Conservation (phyloP, 2,888 invertebrate species). For the Drosophila antonietae region DNA sequence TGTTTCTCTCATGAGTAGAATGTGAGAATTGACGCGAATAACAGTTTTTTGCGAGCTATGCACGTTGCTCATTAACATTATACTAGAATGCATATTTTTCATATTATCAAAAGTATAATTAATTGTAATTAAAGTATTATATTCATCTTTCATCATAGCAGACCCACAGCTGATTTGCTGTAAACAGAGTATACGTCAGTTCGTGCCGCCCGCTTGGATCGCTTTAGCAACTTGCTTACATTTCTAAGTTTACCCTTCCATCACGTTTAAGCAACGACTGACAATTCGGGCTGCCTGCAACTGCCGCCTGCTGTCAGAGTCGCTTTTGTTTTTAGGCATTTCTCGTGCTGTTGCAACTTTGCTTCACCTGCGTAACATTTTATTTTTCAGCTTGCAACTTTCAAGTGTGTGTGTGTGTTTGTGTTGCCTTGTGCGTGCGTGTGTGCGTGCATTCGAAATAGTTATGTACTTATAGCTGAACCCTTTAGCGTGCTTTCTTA, state of each 20-base stretch:
- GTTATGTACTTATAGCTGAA: constrained; percentile 75
- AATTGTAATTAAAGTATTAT: too few species aligned
- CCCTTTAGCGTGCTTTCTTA: constrained; percentile 68
- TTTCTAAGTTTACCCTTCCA: neutral
- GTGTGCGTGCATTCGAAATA: constrained; percentile 69
- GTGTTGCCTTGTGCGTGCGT: constrained; percentile 9
- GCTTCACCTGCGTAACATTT: constrained; percentile 69
- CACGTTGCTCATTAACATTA: too few species aligned
- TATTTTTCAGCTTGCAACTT: constrained; percentile 66
- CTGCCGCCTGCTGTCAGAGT: constrained; percentile 62
- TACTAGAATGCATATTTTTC: too few species aligned
- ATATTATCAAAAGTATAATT: too few species aligned
- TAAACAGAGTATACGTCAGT: neutral
- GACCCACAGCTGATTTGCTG: too few species aligned
- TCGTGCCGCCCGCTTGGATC: neutral
- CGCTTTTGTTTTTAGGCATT: constrained; percentile 50
- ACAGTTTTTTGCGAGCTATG: too few species aligned
- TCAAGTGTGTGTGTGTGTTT: constrained; percentile 31
- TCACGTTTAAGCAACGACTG: constrained; percentile 45
- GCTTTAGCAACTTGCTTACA: neutral
- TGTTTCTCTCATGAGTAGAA: too few species aligned
- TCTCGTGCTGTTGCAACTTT: constrained; percentile 42
- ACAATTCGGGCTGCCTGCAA: constrained; percentile 65
- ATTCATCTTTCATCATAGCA: neutral
- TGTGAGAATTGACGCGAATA: too few species aligned